Percentiles rank a stretch among this genome's conserved stretches.
These are phyloP conservation scores for Spodoptera picta DNA, from an alignment of 2,888 invertebrate genomes.

Conservation along the genomic window DNA sequence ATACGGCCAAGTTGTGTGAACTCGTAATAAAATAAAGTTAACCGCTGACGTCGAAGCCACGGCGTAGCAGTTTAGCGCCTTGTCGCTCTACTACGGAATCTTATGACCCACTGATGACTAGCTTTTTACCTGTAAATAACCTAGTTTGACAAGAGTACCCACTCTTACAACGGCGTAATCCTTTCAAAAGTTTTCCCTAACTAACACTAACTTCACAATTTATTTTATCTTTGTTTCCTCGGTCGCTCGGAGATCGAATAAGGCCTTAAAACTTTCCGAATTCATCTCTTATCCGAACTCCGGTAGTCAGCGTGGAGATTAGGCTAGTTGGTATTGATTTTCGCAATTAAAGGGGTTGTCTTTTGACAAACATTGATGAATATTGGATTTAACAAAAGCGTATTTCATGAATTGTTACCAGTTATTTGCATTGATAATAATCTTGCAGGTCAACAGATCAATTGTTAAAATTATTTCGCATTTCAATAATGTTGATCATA, in stretches of 20 bases:
- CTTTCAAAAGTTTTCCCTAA: conserved; percentile 55
- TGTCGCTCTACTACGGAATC: conserved; percentile 12
- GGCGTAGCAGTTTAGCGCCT: conserved; percentile 49
- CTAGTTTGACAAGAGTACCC: conserved; percentile 43
- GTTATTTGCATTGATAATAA: not conserved
- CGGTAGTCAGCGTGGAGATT: conserved; percentile 41
- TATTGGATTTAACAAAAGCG: not conserved
- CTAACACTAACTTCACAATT: conserved; percentile 56
- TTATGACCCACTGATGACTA: conserved; percentile 45
- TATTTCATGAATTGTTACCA: not conserved
- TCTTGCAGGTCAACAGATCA: too few relatives aligned
- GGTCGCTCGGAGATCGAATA: conserved; percentile 52
- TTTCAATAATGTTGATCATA: too few relatives aligned
- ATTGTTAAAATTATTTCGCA: too few relatives aligned
- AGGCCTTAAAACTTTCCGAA: conserved; percentile 55
- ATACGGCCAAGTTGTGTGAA: conserved; percentile 70
- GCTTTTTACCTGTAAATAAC: conserved; percentile 47
- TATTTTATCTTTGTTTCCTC: conserved; percentile 58
- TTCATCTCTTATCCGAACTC: conserved; percentile 48
- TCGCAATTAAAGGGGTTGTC: conserved; percentile 20
- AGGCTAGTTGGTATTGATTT: conserved; percentile 46
- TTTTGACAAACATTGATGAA: conserved; percentile 11
- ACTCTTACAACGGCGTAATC: conserved; percentile 47
- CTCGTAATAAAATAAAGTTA: conserved; percentile 77
- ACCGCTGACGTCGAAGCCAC: conserved; percentile 60